Evolutionary conservation across 2,888 invertebrate species (phyloP), one percentile per base, ranked within the genome.

Genomic region (Amiota mariae): DNA sequence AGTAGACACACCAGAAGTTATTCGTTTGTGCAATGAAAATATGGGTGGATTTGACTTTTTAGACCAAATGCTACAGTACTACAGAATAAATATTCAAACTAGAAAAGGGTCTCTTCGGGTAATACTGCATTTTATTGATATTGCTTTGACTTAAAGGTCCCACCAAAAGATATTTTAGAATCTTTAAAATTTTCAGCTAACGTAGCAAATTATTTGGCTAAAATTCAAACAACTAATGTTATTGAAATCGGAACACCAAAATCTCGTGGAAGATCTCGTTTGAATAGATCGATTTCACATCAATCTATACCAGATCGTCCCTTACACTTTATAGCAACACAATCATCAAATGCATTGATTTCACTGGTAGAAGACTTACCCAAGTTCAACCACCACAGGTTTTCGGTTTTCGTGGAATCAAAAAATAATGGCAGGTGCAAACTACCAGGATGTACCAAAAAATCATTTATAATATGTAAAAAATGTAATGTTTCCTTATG

Each of bases 21-120:
- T 83, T 74, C 48, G 18, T 18, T 49, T 72, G 20, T 74, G 84
- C 67, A 87, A 86, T 71, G 64, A 73, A 47, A 70, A 74, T 47
- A 87, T 85, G 85, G 85, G 85, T 12, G 85, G 82, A 12, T 84
- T 85, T 6, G 84, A 86, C 74, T 77, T 81, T 64, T 36, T 80
- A 12, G 81, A 84, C 74, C 78, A 81, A 73, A 76, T 84, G 64
- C 76, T 85, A 8, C 79, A 74, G n/a, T 72, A 82, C 46, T 85
- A 85, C 72, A 15, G 82, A 57, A 79, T 78, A 18, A 79, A 75
- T 71, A 80, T 85, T 51, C 51, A 6, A 51, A 51, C 51, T 51
- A 51, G 51, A 51, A 51, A 51, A n/a, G n/a, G n/a, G n/a, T n/a
- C n/a, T n/a, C n/a, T n/a, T n/a, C n/a, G 51, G 1, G 4, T 51